Base-by-base conservation (phyloP, 2,888 invertebrate species). In the Spodoptera littoralis region DNA sequence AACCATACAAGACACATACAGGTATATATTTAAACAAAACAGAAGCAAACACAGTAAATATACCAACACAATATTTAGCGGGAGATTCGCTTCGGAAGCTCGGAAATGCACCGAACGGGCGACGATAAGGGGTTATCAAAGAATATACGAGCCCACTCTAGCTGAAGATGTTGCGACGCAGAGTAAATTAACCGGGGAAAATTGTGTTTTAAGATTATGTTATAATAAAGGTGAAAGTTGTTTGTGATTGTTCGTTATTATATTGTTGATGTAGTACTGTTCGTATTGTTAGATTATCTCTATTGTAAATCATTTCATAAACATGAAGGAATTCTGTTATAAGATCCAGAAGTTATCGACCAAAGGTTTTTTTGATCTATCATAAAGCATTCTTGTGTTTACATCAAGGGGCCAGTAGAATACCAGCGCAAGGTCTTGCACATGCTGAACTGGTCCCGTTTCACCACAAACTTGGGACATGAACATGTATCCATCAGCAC, bases 51-150 rank as follows among this genome's bases (percentile, higher is more conserved):
- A 63, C 58, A 52, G 58, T 70, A 68, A 50, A 69, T 53, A 69
- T 60, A 56, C 53, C 59, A 49, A 66, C 57, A 64, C 68, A 60
- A 72, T 69, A 76, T 72, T 69, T 79, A 65, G 68, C 48, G 46
- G 43, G 61, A 76, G 61, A 71, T 63, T 68, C 49, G 63, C 51
- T 79, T 76, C 65, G 57, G 73, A 71, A 60, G 73, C 76, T 76
- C 50, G 80, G 77, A 74, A 82, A 84, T 84, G 85, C 84, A 82
- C 78, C 79, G 77, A 82, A 81, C 71, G 73, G 67, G 65, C 61
- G 67, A 50, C 82, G 90, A 90, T 89, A 90, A 89, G 84, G 79
- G 85, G 86, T 88, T 89, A 89, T 88, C 88, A 84, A 87, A 84
- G 84, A 87, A 88, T 83, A 86, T 87, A 86, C 82, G 84, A 80